phyloP scores from a whole-genome alignment of 1,140 invertebrate genomes.

The Cydia strobilella region DNA sequence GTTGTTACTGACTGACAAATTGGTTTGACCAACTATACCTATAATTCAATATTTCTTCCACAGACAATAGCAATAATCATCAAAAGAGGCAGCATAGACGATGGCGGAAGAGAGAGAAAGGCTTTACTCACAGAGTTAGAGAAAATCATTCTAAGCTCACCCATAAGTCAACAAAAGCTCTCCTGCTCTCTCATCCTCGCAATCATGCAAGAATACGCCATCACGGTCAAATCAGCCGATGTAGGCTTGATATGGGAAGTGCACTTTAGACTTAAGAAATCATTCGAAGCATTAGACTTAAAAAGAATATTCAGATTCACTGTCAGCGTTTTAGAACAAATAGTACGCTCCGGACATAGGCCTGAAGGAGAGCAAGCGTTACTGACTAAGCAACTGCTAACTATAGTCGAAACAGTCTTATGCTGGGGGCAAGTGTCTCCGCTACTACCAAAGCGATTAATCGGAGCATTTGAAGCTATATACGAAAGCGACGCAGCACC shows the following conservation, averaged over 20 bases:
- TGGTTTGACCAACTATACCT: too few species aligned
- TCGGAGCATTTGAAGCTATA: slow-evolving; percentile 86
- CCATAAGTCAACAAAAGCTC: slow-evolving; percentile 83
- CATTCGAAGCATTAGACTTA: slow-evolving; percentile 90
- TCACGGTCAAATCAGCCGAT: slow-evolving; percentile 91
- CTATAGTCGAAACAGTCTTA: slow-evolving; percentile 87
- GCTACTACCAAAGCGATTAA: slow-evolving; percentile 84
- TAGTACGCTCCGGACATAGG: slow-evolving; percentile 77
- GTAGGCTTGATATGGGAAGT: slow-evolving; percentile 92
- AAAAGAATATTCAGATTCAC: slow-evolving; percentile 87
- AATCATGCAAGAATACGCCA: slow-evolving; percentile 93
- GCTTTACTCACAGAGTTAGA: slow-evolving; percentile 85
- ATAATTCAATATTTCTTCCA: slow-evolving; percentile 71
- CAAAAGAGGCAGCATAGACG: slow-evolving; percentile 89
- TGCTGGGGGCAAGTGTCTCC: slow-evolving; percentile 87
- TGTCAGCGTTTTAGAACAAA: slow-evolving; percentile 79
- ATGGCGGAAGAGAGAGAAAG: slow-evolving; percentile 84
- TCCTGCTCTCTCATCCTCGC: slow-evolving; percentile 91
- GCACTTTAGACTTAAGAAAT: slow-evolving; percentile 91
- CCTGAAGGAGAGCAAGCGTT: slow-evolving; percentile 71
- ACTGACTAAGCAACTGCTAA: slow-evolving; percentile 84
- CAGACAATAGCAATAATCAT: slow-evolving; percentile 93
- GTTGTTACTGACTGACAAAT: too few species aligned
- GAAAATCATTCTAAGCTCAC: slow-evolving; percentile 71
- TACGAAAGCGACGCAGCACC: slow-evolving; percentile 85